A percentile compares a stretch with the other conserved stretches of the same genome.
These are phyloP conservation scores for Spodoptera picta DNA, from an alignment of 2,888 invertebrate genomes.

Conservation along the genomic window DNA sequence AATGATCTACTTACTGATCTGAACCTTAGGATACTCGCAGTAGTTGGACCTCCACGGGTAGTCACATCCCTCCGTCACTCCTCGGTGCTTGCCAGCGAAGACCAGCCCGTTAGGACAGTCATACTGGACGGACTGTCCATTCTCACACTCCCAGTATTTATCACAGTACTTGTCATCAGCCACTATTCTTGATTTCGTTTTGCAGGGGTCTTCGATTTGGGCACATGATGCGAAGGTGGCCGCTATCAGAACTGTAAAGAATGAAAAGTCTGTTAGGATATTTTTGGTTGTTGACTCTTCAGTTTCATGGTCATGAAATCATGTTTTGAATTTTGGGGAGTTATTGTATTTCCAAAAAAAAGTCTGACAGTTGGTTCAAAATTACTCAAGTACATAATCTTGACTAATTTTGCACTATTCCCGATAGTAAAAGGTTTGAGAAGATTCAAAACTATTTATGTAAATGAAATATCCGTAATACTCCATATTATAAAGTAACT, in stretches of 20 bases:
- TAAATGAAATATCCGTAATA: neutral
- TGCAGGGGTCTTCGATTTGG: constrained; percentile 93
- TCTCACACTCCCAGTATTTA: constrained; percentile 95
- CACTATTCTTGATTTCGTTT: constrained; percentile 92
- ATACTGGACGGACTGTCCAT: constrained; percentile 94
- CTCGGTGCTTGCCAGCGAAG: constrained; percentile 95
- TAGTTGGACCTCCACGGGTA: constrained; percentile 97
- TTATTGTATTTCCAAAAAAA: too few species aligned
- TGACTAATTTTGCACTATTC: too few species aligned
- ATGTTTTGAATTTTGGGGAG: too few species aligned
- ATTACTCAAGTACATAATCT: too few species aligned
- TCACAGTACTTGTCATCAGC: constrained; percentile 94
- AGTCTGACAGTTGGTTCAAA: too few species aligned
- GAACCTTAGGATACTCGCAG: constrained; percentile 90
- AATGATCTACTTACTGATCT: constrained; percentile 90
- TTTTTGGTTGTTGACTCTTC: neutral
- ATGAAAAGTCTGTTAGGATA: constrained; percentile 5
- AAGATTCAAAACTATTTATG: too few species aligned
- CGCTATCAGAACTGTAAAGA: constrained; percentile 72
- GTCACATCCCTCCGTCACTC: constrained; percentile 96
- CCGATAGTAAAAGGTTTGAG: too few species aligned
- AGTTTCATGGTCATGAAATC: too few species aligned
- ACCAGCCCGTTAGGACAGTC: constrained; percentile 97
- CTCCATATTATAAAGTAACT: neutral
- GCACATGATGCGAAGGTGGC: constrained; percentile 69